Conservation (phyloP, 2,113 vertebrate species). For the Peromyscus leucopus region DNA sequence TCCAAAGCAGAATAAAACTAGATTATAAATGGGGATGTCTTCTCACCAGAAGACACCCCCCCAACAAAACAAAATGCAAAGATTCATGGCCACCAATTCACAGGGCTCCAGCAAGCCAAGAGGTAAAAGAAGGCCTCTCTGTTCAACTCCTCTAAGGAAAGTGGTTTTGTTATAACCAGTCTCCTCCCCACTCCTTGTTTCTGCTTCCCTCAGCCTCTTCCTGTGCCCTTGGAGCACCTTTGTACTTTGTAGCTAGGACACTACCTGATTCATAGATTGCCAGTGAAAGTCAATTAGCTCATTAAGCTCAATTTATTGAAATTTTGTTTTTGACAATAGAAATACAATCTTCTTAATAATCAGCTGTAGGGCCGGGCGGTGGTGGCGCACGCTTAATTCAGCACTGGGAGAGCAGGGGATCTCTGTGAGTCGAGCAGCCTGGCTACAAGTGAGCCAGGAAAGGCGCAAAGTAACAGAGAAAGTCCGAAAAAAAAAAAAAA, state of each 20-base stretch:
- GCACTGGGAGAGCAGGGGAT: too few species aligned
- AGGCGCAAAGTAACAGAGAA: too few species aligned
- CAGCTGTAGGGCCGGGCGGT: neutral
- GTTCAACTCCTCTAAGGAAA: neutral
- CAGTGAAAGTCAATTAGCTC: slow-evolving; percentile 3
- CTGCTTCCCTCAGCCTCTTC: too few species aligned
- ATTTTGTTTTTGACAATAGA: slow-evolving; percentile 10
- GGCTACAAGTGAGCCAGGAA: too few species aligned
- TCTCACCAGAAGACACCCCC: neutral
- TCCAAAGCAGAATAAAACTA: neutral
- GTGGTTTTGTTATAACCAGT: too few species aligned
- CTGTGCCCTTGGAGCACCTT: neutral
- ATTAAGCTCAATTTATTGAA: slow-evolving; percentile 18
- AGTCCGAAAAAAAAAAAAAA: too few species aligned
- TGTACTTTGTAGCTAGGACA: neutral
- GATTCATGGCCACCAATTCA: neutral
- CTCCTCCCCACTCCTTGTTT: neutral
- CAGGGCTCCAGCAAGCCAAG: neutral
- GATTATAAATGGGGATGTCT: neutral
- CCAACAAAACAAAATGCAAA: neutral
- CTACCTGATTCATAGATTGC: neutral
- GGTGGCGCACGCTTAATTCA: too few species aligned
- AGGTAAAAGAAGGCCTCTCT: neutral
- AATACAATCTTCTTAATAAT: slow-evolving; percentile 33
- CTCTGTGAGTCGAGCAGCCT: too few species aligned